A percentile compares a stretch with the other conserved stretches of the same genome.
These are phyloP conservation scores for Psilanteris sp. DNA, from an alignment of 1,140 invertebrate species.

Conservation along the genomic window DNA sequence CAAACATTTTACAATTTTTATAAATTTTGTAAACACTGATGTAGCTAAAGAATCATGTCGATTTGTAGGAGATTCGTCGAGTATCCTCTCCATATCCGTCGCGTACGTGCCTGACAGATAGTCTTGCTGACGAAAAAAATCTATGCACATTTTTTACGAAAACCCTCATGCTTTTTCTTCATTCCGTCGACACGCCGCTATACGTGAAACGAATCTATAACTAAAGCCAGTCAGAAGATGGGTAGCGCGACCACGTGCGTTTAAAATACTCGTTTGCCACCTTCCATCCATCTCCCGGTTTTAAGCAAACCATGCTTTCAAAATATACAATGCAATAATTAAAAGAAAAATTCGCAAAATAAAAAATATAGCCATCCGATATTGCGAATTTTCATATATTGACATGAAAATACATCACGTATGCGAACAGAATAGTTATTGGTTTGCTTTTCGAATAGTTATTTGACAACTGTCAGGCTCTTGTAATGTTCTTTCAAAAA, in stretches of 20 bases:
- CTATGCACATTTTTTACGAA: constrained; percentile 74
- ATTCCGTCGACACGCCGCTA: constrained; percentile 69
- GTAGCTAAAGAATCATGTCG: constrained; percentile 35
- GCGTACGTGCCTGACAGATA: constrained; percentile 67
- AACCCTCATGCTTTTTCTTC: constrained; percentile 68
- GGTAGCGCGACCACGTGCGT: constrained; percentile 65
- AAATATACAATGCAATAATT: too few relatives aligned
- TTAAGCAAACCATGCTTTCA: too few relatives aligned
- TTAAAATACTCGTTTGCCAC: constrained; percentile 65
- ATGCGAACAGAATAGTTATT: too few relatives aligned
- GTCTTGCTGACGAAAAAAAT: constrained; percentile 65
- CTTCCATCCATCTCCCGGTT: constrained; percentile 26
- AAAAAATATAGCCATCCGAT: too few relatives aligned
- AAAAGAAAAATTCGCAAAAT: too few relatives aligned
- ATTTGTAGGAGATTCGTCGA: constrained; percentile 42
- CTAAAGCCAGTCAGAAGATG: constrained; percentile 44
- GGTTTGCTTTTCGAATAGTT: too few relatives aligned
- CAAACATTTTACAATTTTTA: constrained; percentile 5
- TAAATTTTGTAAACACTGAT: constrained; percentile 15
- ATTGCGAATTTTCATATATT: too few relatives aligned
- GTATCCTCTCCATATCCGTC: constrained; percentile 48
- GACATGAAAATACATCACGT: too few relatives aligned
- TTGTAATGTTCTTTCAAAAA: too few relatives aligned
- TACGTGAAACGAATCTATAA: constrained; percentile 77
- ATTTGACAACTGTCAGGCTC: too few relatives aligned